These are phyloP conservation scores for Oncorhynchus masou DNA, from an alignment of 2,113 vertebrate species.

Conservation along the genomic window DNA sequence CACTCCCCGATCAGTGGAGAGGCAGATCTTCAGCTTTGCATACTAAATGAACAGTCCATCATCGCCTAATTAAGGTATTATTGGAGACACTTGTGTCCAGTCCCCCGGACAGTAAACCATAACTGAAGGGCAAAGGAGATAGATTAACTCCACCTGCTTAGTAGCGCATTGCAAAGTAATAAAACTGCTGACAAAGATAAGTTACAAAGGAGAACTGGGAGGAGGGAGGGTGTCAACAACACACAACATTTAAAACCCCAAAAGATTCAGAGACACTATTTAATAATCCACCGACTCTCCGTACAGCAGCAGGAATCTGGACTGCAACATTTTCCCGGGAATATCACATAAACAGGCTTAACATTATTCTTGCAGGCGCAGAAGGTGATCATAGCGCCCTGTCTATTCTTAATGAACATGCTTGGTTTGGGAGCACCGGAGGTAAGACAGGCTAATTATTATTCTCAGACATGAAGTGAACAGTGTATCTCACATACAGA, in stretches of 20 bases:
- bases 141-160: conserved; percentile 73
- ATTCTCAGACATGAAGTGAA: conserved; percentile 20
- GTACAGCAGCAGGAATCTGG: conserved; percentile 15
- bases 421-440: conserved; percentile 21
- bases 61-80: conserved; percentile 79
- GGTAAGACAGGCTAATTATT: conserved; percentile 24
- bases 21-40: conserved; percentile 77
- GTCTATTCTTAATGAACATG: conserved; percentile 1
- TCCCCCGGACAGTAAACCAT: conserved; percentile 74
- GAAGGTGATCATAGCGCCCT: neutral
- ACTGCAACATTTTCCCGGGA: conserved; percentile 37
- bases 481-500: conserved; percentile 10
- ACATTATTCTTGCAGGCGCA: conserved; percentile 16
- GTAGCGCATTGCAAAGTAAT: conserved; percentile 66
- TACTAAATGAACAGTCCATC: conserved; percentile 76
- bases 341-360: neutral
- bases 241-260: conserved; percentile 34
- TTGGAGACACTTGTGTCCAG: conserved; percentile 74
- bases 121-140: conserved; percentile 74
- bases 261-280: conserved; percentile 28
- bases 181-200: conserved; percentile 70
- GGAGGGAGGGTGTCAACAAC: conserved; percentile 42
- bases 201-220: conserved; percentile 41
- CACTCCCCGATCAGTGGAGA: conserved; percentile 48
- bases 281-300: conserved; percentile 44